Percentiles rank a stretch among this genome's conserved stretches.
phyloP scores from a whole-genome alignment of 2,797 vertebrate genomes.

The Yasuhikotakia modesta region DNA sequence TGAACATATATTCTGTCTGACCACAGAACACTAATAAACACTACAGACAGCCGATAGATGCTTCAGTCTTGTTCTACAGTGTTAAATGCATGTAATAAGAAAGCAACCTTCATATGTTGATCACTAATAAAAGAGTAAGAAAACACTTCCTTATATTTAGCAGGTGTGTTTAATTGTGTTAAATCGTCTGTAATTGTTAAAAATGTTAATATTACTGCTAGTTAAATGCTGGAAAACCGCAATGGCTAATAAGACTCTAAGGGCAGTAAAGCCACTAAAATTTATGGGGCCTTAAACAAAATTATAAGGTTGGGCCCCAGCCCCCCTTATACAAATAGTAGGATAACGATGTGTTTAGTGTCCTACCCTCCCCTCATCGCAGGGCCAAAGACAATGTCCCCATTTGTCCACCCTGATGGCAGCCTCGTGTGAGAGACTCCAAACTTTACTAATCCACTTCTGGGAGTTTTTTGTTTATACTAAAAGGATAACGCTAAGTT shows the following conservation, averaged over 20 bases:
- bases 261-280: not conserved
- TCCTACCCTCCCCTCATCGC: too few relatives aligned
- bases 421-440: not conserved
- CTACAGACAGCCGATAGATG: not conserved
- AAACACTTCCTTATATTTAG: too few relatives aligned
- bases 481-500: not conserved
- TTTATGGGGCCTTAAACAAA: not conserved
- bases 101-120: too few relatives aligned
- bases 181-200: not conserved
- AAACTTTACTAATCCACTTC: not conserved
- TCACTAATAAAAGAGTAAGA: too few relatives aligned
- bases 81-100: too few relatives aligned
- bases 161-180: too few relatives aligned
- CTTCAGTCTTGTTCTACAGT: not conserved
- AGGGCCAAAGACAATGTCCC: not conserved
- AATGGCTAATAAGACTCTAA: not conserved
- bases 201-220: not conserved
- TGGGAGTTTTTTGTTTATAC: not conserved
- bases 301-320: too few relatives aligned
- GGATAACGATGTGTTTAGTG: not conserved
- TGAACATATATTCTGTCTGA: constrained; percentile 2
- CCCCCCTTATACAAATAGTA: not conserved
- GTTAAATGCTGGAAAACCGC: not conserved
- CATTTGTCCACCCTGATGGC: not conserved
- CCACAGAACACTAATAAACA: not conserved